These are phyloP conservation scores for Tyto alba DNA, from an alignment of 2,113 vertebrate genomes.

Conservation along the genomic window DNA sequence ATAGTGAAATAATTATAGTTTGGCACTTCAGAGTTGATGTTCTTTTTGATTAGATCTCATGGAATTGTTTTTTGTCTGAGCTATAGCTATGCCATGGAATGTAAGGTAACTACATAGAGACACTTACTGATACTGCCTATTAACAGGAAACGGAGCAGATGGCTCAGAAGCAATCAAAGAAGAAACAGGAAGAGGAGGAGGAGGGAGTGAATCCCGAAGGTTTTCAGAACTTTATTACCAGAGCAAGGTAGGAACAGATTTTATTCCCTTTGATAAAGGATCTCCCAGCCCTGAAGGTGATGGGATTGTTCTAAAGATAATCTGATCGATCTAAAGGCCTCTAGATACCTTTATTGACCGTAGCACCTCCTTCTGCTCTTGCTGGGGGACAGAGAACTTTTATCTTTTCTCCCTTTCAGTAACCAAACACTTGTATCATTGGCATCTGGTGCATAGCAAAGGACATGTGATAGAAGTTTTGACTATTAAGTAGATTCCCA, in stretches of 20 bases:
- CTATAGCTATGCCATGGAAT: background rate
- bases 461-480: background rate
- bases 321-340: background rate
- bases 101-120: background rate
- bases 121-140: slow-evolving; percentile 24
- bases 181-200: slow-evolving; percentile 73
- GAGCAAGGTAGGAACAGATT: slow-evolving; percentile 81
- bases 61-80: background rate
- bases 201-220: slow-evolving; percentile 78
- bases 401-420: background rate
- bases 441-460: background rate
- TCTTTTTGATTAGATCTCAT: background rate
- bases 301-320: background rate
- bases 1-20: background rate
- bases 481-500: background rate
- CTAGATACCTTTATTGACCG: background rate
- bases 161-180: slow-evolving; percentile 74
- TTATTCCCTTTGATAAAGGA: background rate
- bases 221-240: slow-evolving; percentile 86
- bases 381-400: background rate
- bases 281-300: background rate
- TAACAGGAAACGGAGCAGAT: slow-evolving; percentile 90
- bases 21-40: background rate
- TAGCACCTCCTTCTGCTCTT: background rate
- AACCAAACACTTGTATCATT: background rate